Conservation (phyloP, 1,140 invertebrate species). For the Drosophila arawakana region DNA sequence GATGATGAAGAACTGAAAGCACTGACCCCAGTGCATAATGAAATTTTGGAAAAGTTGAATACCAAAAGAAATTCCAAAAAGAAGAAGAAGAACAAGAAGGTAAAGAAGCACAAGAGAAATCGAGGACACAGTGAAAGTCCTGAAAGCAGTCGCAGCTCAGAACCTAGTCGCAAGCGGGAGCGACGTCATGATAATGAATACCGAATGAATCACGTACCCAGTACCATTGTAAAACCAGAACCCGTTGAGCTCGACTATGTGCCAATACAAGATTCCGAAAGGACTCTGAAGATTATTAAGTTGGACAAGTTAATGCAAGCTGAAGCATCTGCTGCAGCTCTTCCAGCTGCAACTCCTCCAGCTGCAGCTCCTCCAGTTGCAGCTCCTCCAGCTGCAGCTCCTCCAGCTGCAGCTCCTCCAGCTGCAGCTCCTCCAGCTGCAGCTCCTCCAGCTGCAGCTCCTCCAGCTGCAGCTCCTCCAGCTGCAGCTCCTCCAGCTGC, state of each 20-base stretch:
- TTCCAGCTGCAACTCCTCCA: too few relatives aligned
- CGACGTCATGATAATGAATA: background rate
- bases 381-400: too few relatives aligned
- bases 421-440: background rate
- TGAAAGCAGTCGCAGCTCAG: background rate
- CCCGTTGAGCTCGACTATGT: slow-evolving; percentile 9
- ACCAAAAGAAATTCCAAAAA: slow-evolving; percentile 25
- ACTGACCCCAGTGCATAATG: background rate
- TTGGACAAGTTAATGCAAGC: slow-evolving; percentile 14
- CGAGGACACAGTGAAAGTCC: slow-evolving; percentile 7
- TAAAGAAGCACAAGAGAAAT: slow-evolving; percentile 37
- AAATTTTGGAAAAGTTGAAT: background rate
- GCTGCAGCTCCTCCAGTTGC: too few relatives aligned
- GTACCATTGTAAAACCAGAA: background rate
- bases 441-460: too few relatives aligned
- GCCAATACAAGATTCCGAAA: slow-evolving; percentile 11
- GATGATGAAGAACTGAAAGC: background rate
- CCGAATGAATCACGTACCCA: background rate
- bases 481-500: too few relatives aligned
- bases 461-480: too few relatives aligned
- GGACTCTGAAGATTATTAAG: slow-evolving; percentile 16
- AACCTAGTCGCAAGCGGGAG: background rate
- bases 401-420: background rate
- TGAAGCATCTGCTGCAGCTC: too few relatives aligned
- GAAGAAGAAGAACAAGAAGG: slow-evolving; percentile 53